These are phyloP conservation scores for Pecten maximus DNA, from an alignment of 2,888 invertebrate species.

Conservation along the genomic window DNA sequence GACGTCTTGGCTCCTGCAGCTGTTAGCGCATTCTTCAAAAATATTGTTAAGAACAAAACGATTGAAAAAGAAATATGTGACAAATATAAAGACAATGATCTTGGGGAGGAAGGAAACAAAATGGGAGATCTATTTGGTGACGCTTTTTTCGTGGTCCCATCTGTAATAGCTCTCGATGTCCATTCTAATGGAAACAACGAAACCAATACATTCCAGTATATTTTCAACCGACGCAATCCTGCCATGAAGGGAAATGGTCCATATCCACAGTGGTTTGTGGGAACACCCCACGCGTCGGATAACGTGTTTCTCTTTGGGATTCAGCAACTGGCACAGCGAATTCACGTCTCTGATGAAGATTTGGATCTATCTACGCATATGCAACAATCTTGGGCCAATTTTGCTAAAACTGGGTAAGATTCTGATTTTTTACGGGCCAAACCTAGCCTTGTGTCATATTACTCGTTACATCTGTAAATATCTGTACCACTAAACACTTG, in stretches of 20 bases:
- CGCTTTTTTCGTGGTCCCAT: slow-evolving; percentile 45
- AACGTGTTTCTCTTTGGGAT: slow-evolving; percentile 42
- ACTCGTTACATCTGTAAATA: no score
- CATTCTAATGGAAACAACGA: slow-evolving; percentile 37
- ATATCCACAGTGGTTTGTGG: slow-evolving; percentile 42
- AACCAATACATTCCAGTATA: slow-evolving; percentile 43
- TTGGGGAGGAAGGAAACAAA: neutral
- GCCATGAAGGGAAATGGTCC: slow-evolving; percentile 30
- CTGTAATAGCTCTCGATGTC: slow-evolving; percentile 37
- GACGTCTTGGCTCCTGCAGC: slow-evolving; percentile 23
- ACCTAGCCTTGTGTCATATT: no score
- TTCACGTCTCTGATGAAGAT: slow-evolving; percentile 34
- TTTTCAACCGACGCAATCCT: slow-evolving; percentile 38
- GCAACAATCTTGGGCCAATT: slow-evolving; percentile 54
- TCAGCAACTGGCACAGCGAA: slow-evolving; percentile 11
- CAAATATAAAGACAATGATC: neutral
- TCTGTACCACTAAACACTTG: no score
- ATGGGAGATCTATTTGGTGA: slow-evolving; percentile 44
- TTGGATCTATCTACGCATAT: slow-evolving; percentile 35
- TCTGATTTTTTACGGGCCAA: no score
- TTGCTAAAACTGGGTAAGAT: slow-evolving; percentile 57
- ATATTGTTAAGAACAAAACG: neutral
- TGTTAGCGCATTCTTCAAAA: neutral
- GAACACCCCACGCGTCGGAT: slow-evolving; percentile 47
- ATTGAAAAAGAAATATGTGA: neutral